A percentile compares a stretch with the other conserved stretches of the same genome.
Conservation (phyloP, 2,797 vertebrate genomes). For the Falco biarmicus region DNA sequence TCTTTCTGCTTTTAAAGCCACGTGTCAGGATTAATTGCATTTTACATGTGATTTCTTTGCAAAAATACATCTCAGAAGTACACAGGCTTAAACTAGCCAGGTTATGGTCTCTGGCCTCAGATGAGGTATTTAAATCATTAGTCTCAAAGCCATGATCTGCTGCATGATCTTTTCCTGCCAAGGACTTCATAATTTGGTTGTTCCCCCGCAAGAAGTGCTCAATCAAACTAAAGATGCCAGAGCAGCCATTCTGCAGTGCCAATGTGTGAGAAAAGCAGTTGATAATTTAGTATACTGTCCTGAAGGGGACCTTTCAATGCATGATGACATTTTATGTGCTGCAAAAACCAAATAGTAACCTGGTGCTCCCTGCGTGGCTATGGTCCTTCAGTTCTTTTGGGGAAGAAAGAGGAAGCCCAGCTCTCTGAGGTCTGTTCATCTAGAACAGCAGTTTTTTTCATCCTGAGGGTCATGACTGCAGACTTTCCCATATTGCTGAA, state of each 20-base stretch:
- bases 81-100: neutral
- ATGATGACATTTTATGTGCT: neutral
- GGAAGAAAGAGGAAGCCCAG: neutral
- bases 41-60: neutral
- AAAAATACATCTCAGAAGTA: neutral
- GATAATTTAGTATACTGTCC: neutral
- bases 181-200: neutral
- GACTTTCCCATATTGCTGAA: neutral
- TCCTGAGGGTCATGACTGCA: neutral
- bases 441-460: neutral
- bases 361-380: neutral
- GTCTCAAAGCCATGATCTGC: neutral
- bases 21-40: neutral
- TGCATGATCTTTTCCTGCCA: neutral
- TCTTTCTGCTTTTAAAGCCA: neutral
- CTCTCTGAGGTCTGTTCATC: neutral
- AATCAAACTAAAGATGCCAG: neutral
- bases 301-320: neutral
- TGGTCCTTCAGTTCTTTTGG: rapidly evolving
- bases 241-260: neutral
- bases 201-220: neutral
- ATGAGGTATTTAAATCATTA: neutral
- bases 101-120: neutral
- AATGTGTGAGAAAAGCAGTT: neutral
- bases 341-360: neutral